phyloP scores from a whole-genome alignment of 2,113 vertebrate species.

The Solenodon paradoxus region DNA sequence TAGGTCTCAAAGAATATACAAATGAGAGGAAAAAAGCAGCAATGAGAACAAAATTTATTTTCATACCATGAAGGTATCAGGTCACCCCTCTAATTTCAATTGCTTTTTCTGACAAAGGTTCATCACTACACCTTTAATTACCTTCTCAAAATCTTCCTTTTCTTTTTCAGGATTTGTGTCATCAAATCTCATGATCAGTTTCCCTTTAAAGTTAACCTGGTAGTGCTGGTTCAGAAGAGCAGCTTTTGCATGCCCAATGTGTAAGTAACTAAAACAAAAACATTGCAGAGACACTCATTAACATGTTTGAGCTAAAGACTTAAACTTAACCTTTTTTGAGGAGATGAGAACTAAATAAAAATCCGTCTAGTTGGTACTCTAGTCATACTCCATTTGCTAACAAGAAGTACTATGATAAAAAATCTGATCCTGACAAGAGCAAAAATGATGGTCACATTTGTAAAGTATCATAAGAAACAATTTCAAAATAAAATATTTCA shows the following conservation, averaged over 20 bases:
- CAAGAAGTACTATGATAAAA: not conserved
- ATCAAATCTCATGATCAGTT: constrained; percentile 99
- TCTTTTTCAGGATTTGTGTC: constrained; percentile 99
- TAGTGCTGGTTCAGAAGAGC: constrained; percentile 99
- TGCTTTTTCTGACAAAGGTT: constrained; percentile 35
- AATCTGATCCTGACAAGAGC: not conserved
- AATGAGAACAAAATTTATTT: not conserved
- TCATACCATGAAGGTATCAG: not conserved
- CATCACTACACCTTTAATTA: constrained; percentile 76
- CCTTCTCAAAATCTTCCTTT: constrained; percentile 99
- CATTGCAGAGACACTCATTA: constrained; percentile 63
- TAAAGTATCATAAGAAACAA: not conserved
- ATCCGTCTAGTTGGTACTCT: not conserved
- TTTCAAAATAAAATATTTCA: not conserved
- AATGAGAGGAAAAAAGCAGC: not conserved
- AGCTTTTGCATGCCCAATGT: constrained; percentile 98
- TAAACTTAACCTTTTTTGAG: constrained; percentile 34
- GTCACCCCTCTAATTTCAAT: not conserved
- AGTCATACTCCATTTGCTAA: not conserved
- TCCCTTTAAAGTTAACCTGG: constrained; percentile 97
- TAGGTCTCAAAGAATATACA: not conserved
- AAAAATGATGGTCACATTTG: not conserved
- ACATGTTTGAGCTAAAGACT: constrained; percentile 30
- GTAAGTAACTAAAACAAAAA: constrained; percentile 90
- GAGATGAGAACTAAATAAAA: constrained; percentile 38